phyloP scores from a whole-genome alignment of 2,797 vertebrate species.

The Gymnoscopelus microlampas region DNA sequence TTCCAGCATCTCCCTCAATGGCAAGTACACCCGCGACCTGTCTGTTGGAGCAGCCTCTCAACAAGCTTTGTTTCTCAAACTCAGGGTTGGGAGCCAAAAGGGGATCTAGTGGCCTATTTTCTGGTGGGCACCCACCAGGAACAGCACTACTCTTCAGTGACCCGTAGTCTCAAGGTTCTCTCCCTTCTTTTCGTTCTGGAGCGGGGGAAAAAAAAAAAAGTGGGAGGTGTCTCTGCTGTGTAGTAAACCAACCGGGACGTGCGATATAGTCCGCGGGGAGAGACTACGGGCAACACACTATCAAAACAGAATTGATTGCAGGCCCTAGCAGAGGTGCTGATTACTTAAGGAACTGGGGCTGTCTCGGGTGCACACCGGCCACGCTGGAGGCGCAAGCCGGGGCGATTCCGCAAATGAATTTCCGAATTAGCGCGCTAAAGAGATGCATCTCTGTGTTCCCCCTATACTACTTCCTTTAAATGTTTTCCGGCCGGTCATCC shows the following conservation, averaged over 20 bases:
- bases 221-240: constrained; percentile 10
- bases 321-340: constrained; percentile 64
- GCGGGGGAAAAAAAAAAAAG: background rate
- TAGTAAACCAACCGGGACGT: constrained; percentile 1
- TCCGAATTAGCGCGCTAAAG: constrained; percentile 61
- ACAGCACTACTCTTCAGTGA: constrained; percentile 23
- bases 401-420: constrained; percentile 64
- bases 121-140: constrained; percentile 9
- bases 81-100: constrained; percentile 31
- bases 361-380: constrained; percentile 58
- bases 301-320: constrained; percentile 71
- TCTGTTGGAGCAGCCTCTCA: constrained; percentile 44
- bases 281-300: constrained; percentile 42
- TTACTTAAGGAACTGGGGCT: constrained; percentile 68
- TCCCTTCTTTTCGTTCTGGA: background rate
- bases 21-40: constrained; percentile 37
- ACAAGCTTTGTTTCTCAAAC: constrained; percentile 54
- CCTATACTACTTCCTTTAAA: constrained; percentile 30
- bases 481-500: constrained; percentile 35
- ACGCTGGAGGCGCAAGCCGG: constrained; percentile 56
- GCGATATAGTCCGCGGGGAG: background rate
- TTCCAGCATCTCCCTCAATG: constrained; percentile 23
- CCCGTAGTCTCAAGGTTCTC: background rate
- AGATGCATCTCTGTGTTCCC: constrained; percentile 49
- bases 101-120: constrained; percentile 37